Conservation (phyloP, 2,113 vertebrate species). For the Anseranas semipalmata region DNA sequence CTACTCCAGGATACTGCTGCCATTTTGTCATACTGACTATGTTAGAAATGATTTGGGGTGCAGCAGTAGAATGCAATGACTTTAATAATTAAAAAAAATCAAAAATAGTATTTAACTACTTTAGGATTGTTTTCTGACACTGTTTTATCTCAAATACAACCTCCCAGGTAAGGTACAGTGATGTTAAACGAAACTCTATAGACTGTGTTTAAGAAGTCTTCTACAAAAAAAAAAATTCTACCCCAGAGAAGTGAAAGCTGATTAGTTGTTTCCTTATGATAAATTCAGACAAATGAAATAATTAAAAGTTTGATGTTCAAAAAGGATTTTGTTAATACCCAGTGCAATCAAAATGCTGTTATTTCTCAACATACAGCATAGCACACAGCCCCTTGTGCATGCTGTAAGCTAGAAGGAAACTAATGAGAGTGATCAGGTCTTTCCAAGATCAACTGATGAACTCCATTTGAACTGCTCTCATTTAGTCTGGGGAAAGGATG, state of each 20-base stretch:
- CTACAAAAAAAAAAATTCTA: neutral
- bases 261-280: slow-evolving; percentile 12
- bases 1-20: neutral
- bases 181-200: neutral
- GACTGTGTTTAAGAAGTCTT: neutral
- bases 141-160: neutral
- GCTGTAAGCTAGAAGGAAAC: neutral
- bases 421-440: neutral
- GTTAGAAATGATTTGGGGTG: neutral
- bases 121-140: neutral
- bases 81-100: neutral
- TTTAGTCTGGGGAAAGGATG: neutral
- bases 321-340: slow-evolving; percentile 24
- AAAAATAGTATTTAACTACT: neutral
- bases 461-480: neutral
- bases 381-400: neutral
- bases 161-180: neutral
- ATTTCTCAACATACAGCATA: neutral
- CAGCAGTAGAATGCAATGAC: neutral
- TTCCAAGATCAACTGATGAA: neutral
- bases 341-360: neutral
- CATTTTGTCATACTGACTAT: neutral
- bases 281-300: slow-evolving; percentile 30
- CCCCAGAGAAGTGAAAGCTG: neutral
- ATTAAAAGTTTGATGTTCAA: slow-evolving; percentile 26